phyloP scores from a whole-genome alignment of 2,797 vertebrate species.

The Acanthurus lineatus region DNA sequence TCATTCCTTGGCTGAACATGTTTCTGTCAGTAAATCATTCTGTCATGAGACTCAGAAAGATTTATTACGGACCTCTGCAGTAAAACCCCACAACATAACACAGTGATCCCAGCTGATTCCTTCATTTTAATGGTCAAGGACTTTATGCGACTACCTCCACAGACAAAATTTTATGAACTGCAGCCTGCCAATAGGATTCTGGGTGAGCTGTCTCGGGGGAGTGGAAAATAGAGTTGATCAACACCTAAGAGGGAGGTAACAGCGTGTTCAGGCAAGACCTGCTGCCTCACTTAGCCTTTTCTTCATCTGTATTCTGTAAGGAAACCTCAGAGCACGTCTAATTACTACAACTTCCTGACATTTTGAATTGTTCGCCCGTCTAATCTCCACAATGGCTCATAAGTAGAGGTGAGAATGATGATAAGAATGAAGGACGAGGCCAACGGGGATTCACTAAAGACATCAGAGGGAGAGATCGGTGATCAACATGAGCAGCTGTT shows the following conservation, averaged over 20 bases:
- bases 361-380: neutral
- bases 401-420: neutral
- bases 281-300: conserved; percentile 35
- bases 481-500: conserved; percentile 10
- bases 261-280: conserved; percentile 70
- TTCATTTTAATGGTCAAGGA: neutral
- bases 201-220: conserved; percentile 24
- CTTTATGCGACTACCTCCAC: neutral
- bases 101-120: conserved; percentile 8
- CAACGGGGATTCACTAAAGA: conserved; percentile 18
- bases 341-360: conserved; percentile 1
- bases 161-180: neutral
- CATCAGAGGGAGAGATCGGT: conserved; percentile 23
- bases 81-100: conserved; percentile 1
- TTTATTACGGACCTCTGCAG: conserved; percentile 10
- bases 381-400: conserved; percentile 24
- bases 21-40: neutral
- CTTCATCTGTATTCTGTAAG: conserved; percentile 14
- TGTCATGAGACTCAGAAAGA: neutral
- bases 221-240: conserved; percentile 44
- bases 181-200: conserved; percentile 36
- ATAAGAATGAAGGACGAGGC: conserved; percentile 56
- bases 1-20: neutral
- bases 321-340: neutral
- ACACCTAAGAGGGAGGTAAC: conserved; percentile 39